Evolutionary conservation across 2,113 vertebrate genomes (phyloP), one percentile per base, ranked within the genome.

Genomic region (Ptychochromis oligacanthus): DNA sequence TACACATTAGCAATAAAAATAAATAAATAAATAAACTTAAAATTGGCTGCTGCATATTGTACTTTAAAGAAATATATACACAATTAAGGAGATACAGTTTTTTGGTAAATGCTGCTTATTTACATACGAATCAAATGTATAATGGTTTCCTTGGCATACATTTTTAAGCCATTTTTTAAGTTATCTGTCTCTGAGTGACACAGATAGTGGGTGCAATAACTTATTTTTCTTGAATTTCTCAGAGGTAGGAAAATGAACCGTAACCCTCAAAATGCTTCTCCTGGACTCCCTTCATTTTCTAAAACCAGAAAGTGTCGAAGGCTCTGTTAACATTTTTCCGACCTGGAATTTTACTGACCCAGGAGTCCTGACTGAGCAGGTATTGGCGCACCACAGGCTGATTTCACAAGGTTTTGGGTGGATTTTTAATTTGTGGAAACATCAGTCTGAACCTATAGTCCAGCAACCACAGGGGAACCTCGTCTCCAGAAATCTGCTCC

Each of bases 371-470:
- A 91, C 89, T 26, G 91, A 83, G 93, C 93, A 94, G 93, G 93
- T 94, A 94, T 78, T 83, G 92, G 90, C 58, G 62, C 88, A 84
- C 91, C 90, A 31, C 92, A 85, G 89, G 4, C 87, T 81, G 83
- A 86, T 90, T 88, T 89, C 88, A 90, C 89, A 79, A 88, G 90
- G 87, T 89, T 91, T 89, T 84, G 86, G 85, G 91, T 92, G 86
- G 90, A 88, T 89, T 90, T 91, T 92, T 93, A 90, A 93, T 92
- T 83, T 61, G 85, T 85, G 92, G 92, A 92, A 92, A 94, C 90
- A 87, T 92, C 85, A 67, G 67, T 34, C 77, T 77, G 80, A 87
- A 83, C 80, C 84, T 81, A 59, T 49, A 76, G 93, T 91, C 91
- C 89, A 92, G 65, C 79, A 76, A 92, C 93, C 92, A 57, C 90